phyloP scores from a whole-genome alignment of 2,888 invertebrate genomes.

The Meganola albula region DNA sequence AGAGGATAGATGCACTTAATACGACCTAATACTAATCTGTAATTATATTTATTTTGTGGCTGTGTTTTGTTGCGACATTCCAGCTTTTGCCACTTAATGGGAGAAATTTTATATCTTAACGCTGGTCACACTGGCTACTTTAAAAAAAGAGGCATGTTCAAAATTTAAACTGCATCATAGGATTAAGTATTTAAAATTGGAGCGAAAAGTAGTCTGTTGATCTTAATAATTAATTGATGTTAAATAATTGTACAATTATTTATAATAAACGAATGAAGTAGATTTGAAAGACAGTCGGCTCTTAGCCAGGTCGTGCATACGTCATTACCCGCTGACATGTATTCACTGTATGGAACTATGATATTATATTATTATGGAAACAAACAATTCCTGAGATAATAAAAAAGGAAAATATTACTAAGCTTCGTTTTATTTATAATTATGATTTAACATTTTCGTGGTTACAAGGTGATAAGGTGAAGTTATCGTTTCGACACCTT shows the following conservation, averaged over 20 bases:
- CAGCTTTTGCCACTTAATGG: slow-evolving; percentile 28
- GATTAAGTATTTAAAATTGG: neutral
- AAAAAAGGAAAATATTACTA: slow-evolving; percentile 65
- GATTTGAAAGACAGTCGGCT: slow-evolving; percentile 32
- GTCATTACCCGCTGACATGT: slow-evolving; percentile 68
- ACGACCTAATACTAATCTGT: slow-evolving; percentile 40
- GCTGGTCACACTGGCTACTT: slow-evolving; percentile 31
- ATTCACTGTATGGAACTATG: slow-evolving; percentile 68
- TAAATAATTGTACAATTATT: slow-evolving; percentile 19
- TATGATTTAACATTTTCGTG: too few species aligned
- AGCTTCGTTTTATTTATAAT: slow-evolving; percentile 47
- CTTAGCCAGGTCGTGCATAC: slow-evolving; percentile 49
- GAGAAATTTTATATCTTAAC: slow-evolving; percentile 24
- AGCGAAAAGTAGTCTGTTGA: slow-evolving; percentile 12
- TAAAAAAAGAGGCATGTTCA: slow-evolving; percentile 10
- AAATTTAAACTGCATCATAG: neutral
- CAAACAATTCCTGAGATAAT: slow-evolving; percentile 72
- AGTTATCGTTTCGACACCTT: too few species aligned
- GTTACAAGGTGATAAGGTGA: too few species aligned
- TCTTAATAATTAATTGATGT: slow-evolving; percentile 8
- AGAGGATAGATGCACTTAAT: slow-evolving; percentile 41
- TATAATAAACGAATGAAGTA: slow-evolving; percentile 17
- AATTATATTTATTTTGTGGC: slow-evolving; percentile 32
- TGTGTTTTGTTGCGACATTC: slow-evolving; percentile 44
- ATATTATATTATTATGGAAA: slow-evolving; percentile 71